Evolutionary conservation across 1,140 invertebrate genomes (phyloP).

Genomic region (Gryllus bimaculatus): DNA sequence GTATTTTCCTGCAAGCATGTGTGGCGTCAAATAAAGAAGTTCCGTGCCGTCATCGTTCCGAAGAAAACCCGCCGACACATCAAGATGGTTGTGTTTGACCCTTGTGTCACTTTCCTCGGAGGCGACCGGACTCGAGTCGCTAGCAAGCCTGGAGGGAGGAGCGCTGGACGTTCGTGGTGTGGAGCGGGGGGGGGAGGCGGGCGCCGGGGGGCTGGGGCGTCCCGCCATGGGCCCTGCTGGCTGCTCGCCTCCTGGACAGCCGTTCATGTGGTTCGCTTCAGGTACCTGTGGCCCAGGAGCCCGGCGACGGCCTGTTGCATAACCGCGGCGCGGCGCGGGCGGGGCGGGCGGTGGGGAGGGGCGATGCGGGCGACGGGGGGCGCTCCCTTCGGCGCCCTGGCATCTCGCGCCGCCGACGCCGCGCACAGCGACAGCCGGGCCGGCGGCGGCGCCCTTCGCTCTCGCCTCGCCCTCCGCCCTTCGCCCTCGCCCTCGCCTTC

Average conservation of each 20-base stretch:
- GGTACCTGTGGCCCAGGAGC: background rate
- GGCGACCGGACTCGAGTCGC: background rate
- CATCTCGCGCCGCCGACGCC: too few relatives aligned
- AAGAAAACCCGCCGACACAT: conserved; percentile 3
- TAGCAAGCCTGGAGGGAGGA: conserved; percentile 16
- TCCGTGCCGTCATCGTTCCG: background rate
- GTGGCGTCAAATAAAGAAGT: background rate
- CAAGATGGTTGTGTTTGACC: conserved; percentile 10
- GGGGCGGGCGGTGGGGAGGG: background rate
- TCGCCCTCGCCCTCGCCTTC: too few relatives aligned
- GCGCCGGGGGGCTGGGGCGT: conserved; percentile 13
- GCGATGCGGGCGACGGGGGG: too few relatives aligned
- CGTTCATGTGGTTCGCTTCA: conserved; percentile 14
- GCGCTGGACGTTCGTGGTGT: conserved; percentile 8
- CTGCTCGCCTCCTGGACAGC: conserved; percentile 19
- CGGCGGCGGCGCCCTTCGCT: too few relatives aligned
- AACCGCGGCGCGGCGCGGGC: too few relatives aligned
- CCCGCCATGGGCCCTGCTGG: conserved; percentile 20
- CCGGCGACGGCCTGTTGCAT: too few relatives aligned
- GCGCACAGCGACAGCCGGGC: too few relatives aligned
- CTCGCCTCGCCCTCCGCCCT: too few relatives aligned
- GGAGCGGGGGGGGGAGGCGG: conserved; percentile 15
- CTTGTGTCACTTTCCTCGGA: background rate
- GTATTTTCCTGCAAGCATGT: background rate
- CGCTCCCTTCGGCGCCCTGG: too few relatives aligned